Conservation (phyloP, 2,888 invertebrate genomes). For the Lordiphosa fenestrarum region DNA sequence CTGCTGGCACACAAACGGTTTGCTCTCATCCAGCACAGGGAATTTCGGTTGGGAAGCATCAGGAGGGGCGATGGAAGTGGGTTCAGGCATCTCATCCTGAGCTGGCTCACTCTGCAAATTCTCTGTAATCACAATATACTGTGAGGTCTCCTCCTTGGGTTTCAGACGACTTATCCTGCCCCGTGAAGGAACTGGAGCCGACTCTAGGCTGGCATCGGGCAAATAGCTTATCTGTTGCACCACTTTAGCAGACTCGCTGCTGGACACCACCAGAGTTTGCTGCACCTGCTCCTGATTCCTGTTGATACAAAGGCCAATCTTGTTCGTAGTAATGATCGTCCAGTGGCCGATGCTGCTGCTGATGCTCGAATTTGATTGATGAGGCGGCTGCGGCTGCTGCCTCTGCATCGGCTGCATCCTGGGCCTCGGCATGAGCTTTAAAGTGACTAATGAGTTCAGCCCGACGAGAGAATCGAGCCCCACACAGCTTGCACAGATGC, state of each 20-base stretch:
- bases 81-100: constrained; percentile 11
- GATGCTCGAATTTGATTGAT: constrained; percentile 41
- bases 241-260: constrained; percentile 17
- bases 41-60: constrained; percentile 70
- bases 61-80: constrained; percentile 5
- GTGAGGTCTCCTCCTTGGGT: constrained; percentile 72
- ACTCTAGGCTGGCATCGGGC: constrained; percentile 9
- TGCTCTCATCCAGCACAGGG: constrained; percentile 85
- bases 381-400: constrained; percentile 38
- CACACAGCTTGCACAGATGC: constrained; percentile 90
- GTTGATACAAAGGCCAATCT: constrained; percentile 65
- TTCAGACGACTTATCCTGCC: constrained; percentile 75
- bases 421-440: constrained; percentile 89
- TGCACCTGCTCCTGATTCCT: constrained; percentile 27
- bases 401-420: constrained; percentile 81
- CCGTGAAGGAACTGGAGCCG: constrained; percentile 43
- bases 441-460: constrained; percentile 91
- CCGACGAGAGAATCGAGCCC: constrained; percentile 89
- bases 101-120: constrained; percentile 42
- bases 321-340: constrained; percentile 78
- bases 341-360: constrained; percentile 45
- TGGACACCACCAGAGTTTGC: constrained; percentile 22
- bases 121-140: constrained; percentile 68
- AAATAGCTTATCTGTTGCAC: constrained; percentile 33
- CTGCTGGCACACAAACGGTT: constrained; percentile 90